Evolutionary conservation across 2,797 vertebrate species (phyloP).

Genomic region (Labroides dimidiatus): DNA sequence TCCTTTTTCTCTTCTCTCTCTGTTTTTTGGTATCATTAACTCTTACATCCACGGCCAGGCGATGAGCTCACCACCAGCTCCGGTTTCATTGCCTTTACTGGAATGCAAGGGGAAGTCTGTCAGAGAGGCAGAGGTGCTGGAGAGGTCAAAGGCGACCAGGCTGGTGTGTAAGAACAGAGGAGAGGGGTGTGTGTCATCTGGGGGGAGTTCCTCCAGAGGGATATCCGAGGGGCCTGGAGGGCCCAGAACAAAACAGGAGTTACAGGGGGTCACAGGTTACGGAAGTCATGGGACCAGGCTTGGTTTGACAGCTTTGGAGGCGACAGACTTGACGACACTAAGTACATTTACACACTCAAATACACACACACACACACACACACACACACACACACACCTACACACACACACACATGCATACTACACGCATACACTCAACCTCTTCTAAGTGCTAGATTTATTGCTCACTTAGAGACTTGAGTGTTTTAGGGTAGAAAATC

Average conservation of each 20-base stretch:
- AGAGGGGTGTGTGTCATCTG: slow-evolving; percentile 62
- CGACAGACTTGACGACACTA: slow-evolving; percentile 52
- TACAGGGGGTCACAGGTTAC: slow-evolving; percentile 70
- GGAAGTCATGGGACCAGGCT: slow-evolving; percentile 61
- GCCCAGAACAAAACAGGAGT: slow-evolving; percentile 80
- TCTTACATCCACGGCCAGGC: slow-evolving; percentile 66
- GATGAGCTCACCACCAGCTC: slow-evolving; percentile 81
- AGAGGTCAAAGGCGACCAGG: slow-evolving; percentile 76
- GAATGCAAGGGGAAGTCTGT: slow-evolving; percentile 80
- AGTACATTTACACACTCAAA: slow-evolving; percentile 63
- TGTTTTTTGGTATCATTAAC: slow-evolving; percentile 75
- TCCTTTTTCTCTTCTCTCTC: slow-evolving; percentile 39
- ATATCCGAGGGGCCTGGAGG: slow-evolving; percentile 62
- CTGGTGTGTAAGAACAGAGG: slow-evolving; percentile 47
- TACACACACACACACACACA: slow-evolving; percentile 35
- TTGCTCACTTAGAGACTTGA: slow-evolving; percentile 66
- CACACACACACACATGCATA: slow-evolving; percentile 55
- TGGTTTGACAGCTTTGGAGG: slow-evolving; percentile 67
- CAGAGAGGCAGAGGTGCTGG: slow-evolving; percentile 73
- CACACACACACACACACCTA: slow-evolving; percentile 37
- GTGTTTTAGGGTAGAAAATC: slow-evolving; percentile 47
- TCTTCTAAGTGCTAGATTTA: slow-evolving; percentile 72
- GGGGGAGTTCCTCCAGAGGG: slow-evolving; percentile 54
- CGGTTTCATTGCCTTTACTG: slow-evolving; percentile 76
- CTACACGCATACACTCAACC: slow-evolving; percentile 18